These are phyloP conservation scores for Aphyosemion australe DNA, from an alignment of 2,113 vertebrate species.

Conservation along the genomic window DNA sequence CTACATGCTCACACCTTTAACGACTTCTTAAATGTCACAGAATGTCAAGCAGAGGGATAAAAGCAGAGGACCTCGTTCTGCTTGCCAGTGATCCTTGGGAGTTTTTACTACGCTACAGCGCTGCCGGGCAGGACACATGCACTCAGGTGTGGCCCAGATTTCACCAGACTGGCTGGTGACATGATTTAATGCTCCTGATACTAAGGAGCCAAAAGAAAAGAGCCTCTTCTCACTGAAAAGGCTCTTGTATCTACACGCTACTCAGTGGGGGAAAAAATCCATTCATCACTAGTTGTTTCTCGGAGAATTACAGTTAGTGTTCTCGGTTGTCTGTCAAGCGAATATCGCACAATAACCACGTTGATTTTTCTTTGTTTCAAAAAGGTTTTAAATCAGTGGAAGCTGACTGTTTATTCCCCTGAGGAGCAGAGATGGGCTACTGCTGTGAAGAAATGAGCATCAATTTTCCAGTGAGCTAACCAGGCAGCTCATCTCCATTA, in stretches of 20 bases:
- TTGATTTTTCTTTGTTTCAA: slow-evolving; percentile 32
- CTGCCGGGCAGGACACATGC: slow-evolving; percentile 64
- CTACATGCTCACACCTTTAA: slow-evolving; percentile 78
- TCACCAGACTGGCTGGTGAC: slow-evolving; percentile 53
- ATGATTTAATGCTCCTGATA: slow-evolving; percentile 72
- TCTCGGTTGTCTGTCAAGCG: slow-evolving; percentile 28
- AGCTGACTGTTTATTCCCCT: slow-evolving; percentile 44
- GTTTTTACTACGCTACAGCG: slow-evolving; percentile 63
- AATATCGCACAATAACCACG: slow-evolving; percentile 24
- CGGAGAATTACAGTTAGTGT: slow-evolving; percentile 22
- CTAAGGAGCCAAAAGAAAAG: slow-evolving; percentile 64
- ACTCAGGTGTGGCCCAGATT: slow-evolving; percentile 76
- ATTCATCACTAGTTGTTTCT: slow-evolving; percentile 40
- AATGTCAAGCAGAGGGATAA: slow-evolving; percentile 78
- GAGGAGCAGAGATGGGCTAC: slow-evolving; percentile 32
- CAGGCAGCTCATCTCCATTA: slow-evolving; percentile 77
- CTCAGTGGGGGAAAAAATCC: slow-evolving; percentile 40
- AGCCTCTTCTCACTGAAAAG: slow-evolving; percentile 48
- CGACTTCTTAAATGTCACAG: slow-evolving; percentile 83
- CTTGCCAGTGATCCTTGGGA: slow-evolving; percentile 62
- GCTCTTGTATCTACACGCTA: slow-evolving; percentile 38
- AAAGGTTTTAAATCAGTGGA: slow-evolving; percentile 55
- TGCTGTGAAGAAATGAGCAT: slow-evolving; percentile 72
- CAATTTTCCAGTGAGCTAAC: slow-evolving; percentile 74
- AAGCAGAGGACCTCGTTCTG: slow-evolving; percentile 70